A percentile compares a stretch with the other conserved stretches of the same genome.
Conservation (phyloP, 2,113 vertebrate species). For the Gracilinanus agilis region DNA sequence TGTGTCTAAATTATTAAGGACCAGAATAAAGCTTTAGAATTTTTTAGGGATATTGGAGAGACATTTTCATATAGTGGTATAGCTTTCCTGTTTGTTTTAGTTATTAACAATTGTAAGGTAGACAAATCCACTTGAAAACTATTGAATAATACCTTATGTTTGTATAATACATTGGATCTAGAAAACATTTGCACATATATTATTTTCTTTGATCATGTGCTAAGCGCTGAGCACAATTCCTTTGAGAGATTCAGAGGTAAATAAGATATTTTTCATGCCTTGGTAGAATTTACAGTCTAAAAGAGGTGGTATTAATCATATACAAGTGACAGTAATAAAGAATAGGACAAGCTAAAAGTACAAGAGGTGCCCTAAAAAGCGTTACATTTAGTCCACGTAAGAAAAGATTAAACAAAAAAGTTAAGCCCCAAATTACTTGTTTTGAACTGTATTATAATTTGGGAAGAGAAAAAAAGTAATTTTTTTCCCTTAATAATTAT, state of each 20-base stretch:
- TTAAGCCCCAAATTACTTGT: background rate
- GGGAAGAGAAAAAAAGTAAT: background rate
- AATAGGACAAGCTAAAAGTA: background rate
- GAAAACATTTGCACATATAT: background rate
- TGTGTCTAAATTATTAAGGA: background rate
- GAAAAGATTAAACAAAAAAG: background rate
- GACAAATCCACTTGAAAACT: background rate
- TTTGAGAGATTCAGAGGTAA: background rate
- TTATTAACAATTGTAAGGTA: background rate
- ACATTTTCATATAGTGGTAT: background rate
- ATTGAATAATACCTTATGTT: background rate
- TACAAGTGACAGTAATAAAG: background rate
- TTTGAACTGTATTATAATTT: conserved; percentile 3
- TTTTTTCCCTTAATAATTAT: conserved; percentile 21
- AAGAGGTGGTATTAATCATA: background rate
- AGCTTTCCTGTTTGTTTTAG: background rate
- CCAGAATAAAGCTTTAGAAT: background rate
- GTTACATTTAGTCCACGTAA: background rate
- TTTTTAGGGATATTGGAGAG: background rate
- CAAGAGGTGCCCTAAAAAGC: background rate
- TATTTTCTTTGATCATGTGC: background rate
- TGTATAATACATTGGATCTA: background rate
- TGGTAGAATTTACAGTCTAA: background rate
- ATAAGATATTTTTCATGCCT: background rate
- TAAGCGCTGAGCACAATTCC: background rate